Evolutionary conservation across 2,797 vertebrate genomes (phyloP).

Genomic region (Eptatretus atami): DNA sequence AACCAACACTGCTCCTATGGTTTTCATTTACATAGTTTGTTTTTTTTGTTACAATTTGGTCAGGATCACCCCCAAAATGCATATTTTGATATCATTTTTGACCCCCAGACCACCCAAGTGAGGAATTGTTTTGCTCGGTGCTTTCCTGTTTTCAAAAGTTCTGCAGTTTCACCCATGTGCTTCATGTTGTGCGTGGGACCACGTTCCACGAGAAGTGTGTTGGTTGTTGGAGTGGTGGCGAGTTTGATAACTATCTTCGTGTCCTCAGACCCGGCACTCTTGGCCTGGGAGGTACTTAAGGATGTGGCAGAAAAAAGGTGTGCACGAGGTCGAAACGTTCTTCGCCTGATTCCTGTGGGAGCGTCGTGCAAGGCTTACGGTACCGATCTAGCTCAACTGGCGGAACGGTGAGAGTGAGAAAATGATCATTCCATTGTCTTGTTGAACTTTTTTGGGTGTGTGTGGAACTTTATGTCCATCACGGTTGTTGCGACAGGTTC

Average conservation of each 20-base stretch:
- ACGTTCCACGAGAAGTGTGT: not conserved
- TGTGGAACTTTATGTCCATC: too few species aligned
- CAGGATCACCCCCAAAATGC: too few species aligned
- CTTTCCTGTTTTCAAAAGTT: too few species aligned
- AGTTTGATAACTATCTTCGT: constrained; percentile 1
- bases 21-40: too few species aligned
- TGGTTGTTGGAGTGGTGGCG: not conserved
- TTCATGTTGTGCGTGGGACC: not conserved
- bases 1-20: too few species aligned
- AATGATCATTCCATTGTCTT: too few species aligned
- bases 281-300: constrained; percentile 59
- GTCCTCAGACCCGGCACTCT: constrained; percentile 35
- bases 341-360: constrained; percentile 61
- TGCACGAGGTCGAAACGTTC: constrained; percentile 49
- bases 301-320: constrained; percentile 55
- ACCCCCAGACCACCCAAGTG: too few species aligned
- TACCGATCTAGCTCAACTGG: constrained; percentile 49
- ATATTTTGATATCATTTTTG: too few species aligned
- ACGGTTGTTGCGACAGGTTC: constrained; percentile 27
- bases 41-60: too few species aligned
- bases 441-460: too few species aligned
- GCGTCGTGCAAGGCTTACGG: constrained; percentile 64
- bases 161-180: too few species aligned
- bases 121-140: too few species aligned
- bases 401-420: not conserved